A percentile compares a stretch with the other conserved stretches of the same genome.
phyloP scores from a whole-genome alignment of 2,113 vertebrate genomes.

The Laterallus jamaicensis region DNA sequence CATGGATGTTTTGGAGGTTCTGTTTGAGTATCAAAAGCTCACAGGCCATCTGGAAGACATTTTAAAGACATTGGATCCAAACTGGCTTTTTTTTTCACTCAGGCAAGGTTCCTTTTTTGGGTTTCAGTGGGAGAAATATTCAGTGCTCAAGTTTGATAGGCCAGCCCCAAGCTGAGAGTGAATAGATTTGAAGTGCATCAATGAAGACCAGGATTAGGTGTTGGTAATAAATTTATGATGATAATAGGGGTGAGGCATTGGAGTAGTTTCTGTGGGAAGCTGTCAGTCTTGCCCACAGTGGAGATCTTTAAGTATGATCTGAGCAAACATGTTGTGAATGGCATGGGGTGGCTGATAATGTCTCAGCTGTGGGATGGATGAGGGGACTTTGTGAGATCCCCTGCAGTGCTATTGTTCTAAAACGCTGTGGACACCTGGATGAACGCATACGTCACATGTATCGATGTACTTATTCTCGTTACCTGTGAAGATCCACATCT shows the following conservation, averaged over 20 bases:
- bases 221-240: neutral
- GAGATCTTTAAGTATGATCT: neutral
- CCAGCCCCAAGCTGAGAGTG: neutral
- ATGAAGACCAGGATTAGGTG: neutral
- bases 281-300: neutral
- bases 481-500: conserved; percentile 24
- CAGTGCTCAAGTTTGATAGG: neutral
- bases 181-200: neutral
- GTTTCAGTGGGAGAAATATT: neutral
- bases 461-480: neutral
- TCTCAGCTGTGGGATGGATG: neutral
- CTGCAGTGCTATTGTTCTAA: neutral
- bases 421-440: neutral
- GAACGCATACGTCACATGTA: neutral
- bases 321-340: neutral
- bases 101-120: neutral
- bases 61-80: neutral
- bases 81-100: neutral
- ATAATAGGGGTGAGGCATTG: neutral
- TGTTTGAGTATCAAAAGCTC: neutral
- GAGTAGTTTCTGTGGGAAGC: neutral
- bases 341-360: neutral
- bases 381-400: neutral
- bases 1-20: neutral
- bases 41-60: neutral